Percentiles rank a stretch among this genome's conserved stretches.
These are phyloP conservation scores for Taenaris catops DNA, from an alignment of 2,888 invertebrate genomes.

Conservation along the genomic window DNA sequence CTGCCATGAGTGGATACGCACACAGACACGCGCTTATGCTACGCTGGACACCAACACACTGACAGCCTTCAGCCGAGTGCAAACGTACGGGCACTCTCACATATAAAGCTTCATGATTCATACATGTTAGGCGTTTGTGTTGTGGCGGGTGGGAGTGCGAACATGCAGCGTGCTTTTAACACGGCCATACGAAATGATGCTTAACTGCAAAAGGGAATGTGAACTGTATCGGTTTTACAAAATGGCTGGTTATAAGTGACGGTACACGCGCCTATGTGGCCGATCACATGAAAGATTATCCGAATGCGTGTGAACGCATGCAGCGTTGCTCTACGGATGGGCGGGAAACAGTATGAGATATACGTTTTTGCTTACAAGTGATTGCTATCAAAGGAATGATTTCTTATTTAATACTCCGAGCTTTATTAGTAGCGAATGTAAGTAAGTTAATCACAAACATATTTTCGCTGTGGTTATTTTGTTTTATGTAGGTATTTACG, in stretches of 20 bases:
- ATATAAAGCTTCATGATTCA: constrained; percentile 56
- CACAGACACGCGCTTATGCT: constrained; percentile 64
- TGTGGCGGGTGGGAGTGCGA: constrained; percentile 76
- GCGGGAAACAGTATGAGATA: constrained; percentile 61
- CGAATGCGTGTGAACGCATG: constrained; percentile 75
- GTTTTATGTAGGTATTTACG: no score
- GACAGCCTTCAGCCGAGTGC: constrained; percentile 68
- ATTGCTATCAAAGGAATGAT: constrained; percentile 41
- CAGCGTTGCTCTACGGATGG: constrained; percentile 58
- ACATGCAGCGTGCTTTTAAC: constrained; percentile 76
- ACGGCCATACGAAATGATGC: constrained; percentile 75
- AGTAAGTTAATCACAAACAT: no score
- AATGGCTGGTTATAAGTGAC: constrained; percentile 61
- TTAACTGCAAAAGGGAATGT: constrained; percentile 63
- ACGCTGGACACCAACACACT: constrained; percentile 70
- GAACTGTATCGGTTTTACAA: constrained; percentile 66
- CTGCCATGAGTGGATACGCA: constrained; percentile 75
- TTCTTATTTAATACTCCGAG: constrained; percentile 33
- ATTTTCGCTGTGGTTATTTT: no score
- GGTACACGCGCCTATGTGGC: constrained; percentile 59
- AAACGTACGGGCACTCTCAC: constrained; percentile 61
- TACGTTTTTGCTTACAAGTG: constrained; percentile 40
- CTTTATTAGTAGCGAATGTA: constrained; percentile 2
- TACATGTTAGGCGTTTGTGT: constrained; percentile 63
- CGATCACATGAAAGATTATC: constrained; percentile 74